phyloP scores from a whole-genome alignment of 1,140 invertebrate genomes.

The Rhopalosiphum maidis region DNA sequence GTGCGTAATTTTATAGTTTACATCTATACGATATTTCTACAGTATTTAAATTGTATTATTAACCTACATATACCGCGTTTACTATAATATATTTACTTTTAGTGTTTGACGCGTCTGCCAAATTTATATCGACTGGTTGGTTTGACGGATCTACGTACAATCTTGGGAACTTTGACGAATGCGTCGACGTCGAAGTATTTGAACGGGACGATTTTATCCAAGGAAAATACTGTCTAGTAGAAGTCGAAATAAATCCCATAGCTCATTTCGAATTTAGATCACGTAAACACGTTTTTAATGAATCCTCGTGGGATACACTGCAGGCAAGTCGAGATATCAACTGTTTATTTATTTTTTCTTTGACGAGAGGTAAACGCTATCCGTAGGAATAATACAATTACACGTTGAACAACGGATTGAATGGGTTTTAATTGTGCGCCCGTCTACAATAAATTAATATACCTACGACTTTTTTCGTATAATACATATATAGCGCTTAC shows the following conservation, averaged over 20 bases:
- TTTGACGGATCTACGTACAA: conserved; percentile 61
- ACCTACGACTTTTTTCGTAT: not conserved
- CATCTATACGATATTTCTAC: not conserved
- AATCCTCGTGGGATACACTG: conserved; percentile 58
- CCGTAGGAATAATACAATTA: not conserved
- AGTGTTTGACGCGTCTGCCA: conserved; percentile 63
- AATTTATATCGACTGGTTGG: conserved; percentile 60
- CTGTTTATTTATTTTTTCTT: not conserved
- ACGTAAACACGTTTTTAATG: conserved; percentile 45
- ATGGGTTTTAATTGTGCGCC: not conserved
- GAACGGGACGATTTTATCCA: conserved; percentile 56
- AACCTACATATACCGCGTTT: not conserved
- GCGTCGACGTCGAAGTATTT: conserved; percentile 59
- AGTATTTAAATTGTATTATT: not conserved
- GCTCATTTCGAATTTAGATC: conserved; percentile 11
- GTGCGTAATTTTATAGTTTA: not conserved
- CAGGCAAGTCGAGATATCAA: conserved; percentile 38
- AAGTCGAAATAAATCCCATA: conserved; percentile 59
- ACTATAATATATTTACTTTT: conserved; percentile 43
- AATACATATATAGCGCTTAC: not conserved
- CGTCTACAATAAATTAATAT: not conserved
- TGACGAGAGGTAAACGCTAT: not conserved
- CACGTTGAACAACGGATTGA: not conserved
- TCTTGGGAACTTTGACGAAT: conserved; percentile 63
- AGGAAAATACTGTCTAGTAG: conserved; percentile 62